Evolutionary conservation across 64 coral and sea anemone species (phyloP), one percentile per base, ranked within the genome.

Genomic region (Stylophora pistillata): DNA sequence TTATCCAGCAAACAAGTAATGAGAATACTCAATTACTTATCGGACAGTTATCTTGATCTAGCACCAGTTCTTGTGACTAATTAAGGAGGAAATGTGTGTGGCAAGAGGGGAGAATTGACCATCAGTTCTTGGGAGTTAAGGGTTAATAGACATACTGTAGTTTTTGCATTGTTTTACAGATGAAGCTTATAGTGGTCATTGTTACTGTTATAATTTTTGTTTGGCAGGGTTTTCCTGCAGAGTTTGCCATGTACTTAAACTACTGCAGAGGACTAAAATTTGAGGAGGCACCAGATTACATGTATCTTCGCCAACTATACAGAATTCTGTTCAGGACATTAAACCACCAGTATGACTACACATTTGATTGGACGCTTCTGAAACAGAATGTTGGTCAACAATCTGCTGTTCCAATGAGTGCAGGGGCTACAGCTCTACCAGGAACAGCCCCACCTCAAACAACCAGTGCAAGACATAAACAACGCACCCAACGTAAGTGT

Each of bases 211-310:
- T 55, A 17, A 14, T 30, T 9, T 74, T 54, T 74, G 37, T 47
- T 47, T 47, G 73, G 30, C 53, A 98, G 96, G 96, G 96, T 28
- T 95, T 85, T 66, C 93, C 93, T 25, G 96, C 96, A 16, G 96
- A 98, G 86, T 98, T 98, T 88, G 92, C 96, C 28, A 98, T 98
- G 96, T 98, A 98, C 77, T 71, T 98, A 58, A 98, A 98, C 68
- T 98, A 98, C 76, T 98, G 96, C 85, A 91, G 91, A 76, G 96
- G 96, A 28, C 61, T 98, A 61, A 66, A 90, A 73, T 98, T 98
- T 86, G 96, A 98, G 53, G 96, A 98, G 55, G 93, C 96, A 34
- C 96, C 96, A 83, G 96, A 98, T 60, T 98, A 98, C 90, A 98
- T 98, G 96, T 98, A 98, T 56, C 82, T 98, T 28, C 90, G 96